A percentile compares a stretch with the other conserved stretches of the same genome.
Evolutionary conservation across 2,888 invertebrate genomes (phyloP).

Genomic region (Lathronympha strigana): DNA sequence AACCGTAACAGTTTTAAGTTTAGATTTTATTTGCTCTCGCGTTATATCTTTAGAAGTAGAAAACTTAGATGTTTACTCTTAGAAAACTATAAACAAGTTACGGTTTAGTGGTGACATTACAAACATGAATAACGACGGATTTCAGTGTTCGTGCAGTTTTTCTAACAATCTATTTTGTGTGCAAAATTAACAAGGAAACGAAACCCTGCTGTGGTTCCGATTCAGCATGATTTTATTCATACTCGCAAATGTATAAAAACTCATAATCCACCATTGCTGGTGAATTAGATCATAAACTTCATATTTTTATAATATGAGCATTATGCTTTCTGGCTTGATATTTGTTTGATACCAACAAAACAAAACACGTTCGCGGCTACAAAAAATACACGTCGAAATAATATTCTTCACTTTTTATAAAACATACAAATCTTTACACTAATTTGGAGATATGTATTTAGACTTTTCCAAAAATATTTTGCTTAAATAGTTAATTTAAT

Average conservation of each 20-base stretch:
- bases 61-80: constrained; percentile 20
- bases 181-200: constrained; percentile 15
- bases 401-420: not conserved
- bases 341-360: not conserved
- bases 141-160: constrained; percentile 26
- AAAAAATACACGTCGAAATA: not conserved
- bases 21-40: constrained; percentile 34
- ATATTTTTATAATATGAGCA: not conserved
- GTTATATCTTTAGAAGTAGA: constrained; percentile 27
- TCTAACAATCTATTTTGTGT: constrained; percentile 28
- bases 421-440: too few relatives aligned
- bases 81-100: constrained; percentile 1
- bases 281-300: not conserved
- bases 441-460: too few relatives aligned
- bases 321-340: not conserved
- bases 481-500: too few relatives aligned
- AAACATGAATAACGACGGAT: constrained; percentile 22
- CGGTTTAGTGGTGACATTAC: constrained; percentile 11
- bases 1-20: constrained; percentile 27
- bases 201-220: not conserved
- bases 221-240: constrained; percentile 23
- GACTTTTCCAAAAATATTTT: too few relatives aligned
- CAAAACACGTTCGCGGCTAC: not conserved
- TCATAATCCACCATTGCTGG: too few relatives aligned
- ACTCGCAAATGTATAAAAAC: too few relatives aligned